phyloP scores from a whole-genome alignment of 2,888 invertebrate genomes.

The Ophion obscuratus region DNA sequence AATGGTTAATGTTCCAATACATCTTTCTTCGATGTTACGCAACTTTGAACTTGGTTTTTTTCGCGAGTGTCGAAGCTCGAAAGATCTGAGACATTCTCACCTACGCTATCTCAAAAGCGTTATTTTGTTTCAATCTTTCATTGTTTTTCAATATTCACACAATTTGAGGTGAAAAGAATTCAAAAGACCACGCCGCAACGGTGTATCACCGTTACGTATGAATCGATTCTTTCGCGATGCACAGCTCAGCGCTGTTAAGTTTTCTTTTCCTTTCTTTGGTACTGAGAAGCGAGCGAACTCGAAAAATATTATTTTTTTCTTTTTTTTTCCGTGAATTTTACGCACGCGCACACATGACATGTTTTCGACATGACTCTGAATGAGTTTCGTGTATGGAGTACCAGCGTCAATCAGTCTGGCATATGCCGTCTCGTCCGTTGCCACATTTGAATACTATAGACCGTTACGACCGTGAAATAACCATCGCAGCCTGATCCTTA shows the following conservation, averaged over 20 bases:
- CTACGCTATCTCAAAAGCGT: constrained; percentile 45
- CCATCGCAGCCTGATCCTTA: constrained; percentile 84
- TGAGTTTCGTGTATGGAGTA: constrained; percentile 69
- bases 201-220: constrained; percentile 51
- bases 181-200: constrained; percentile 53
- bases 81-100: constrained; percentile 43
- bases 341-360: constrained; percentile 13
- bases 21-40: not conserved
- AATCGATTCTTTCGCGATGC: constrained; percentile 53
- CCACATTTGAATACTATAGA: constrained; percentile 79
- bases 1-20: not conserved
- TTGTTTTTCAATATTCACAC: not conserved
- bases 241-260: not conserved
- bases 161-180: constrained; percentile 20
- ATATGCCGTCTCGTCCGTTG: constrained; percentile 83
- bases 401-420: constrained; percentile 83
- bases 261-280: constrained; percentile 7
- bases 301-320: not conserved
- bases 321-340: not conserved
- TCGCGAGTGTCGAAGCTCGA: constrained; percentile 34
- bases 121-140: not conserved
- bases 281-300: not conserved
- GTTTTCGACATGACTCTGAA: constrained; percentile 36
- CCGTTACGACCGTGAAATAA: constrained; percentile 80
- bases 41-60: constrained; percentile 8